Percentiles rank a stretch among this genome's conserved stretches.
These are phyloP conservation scores for Collichthys lucidus DNA, from an alignment of 2,113 vertebrate genomes.

Conservation along the genomic window DNA sequence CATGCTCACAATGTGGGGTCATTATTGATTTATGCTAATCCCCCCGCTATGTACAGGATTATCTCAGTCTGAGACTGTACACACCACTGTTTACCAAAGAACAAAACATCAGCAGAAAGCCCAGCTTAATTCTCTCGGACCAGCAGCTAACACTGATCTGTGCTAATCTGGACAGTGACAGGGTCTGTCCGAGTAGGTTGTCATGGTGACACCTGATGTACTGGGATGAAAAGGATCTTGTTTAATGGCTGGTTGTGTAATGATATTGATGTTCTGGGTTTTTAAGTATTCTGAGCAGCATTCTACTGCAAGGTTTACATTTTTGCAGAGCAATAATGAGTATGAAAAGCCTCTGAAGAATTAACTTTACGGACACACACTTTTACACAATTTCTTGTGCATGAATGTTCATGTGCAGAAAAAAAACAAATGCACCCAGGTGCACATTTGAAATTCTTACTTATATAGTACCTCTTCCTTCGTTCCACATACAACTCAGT, in stretches of 20 bases:
- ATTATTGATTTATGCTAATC: conserved; percentile 72
- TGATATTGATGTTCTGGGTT: not conserved
- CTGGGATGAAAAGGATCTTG: conserved; percentile 42
- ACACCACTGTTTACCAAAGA: conserved; percentile 64
- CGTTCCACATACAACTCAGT: not conserved
- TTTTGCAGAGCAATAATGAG: conserved; percentile 2
- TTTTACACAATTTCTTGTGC: no score
- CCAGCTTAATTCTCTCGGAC: conserved; percentile 43
- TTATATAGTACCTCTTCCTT: not conserved
- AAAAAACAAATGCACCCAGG: not conserved
- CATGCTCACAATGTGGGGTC: conserved; percentile 49
- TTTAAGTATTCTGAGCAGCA: conserved; percentile 24
- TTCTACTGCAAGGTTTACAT: not conserved
- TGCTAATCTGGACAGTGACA: conserved; percentile 57
- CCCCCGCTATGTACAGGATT: conserved; percentile 59
- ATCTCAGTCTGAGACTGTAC: conserved; percentile 50
- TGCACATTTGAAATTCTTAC: not conserved
- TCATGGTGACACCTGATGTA: conserved; percentile 46
- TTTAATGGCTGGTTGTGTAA: not conserved
- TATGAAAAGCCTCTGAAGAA: not conserved
- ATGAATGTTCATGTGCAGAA: not conserved
- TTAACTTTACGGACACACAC: not conserved
- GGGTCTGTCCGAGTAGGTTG: conserved; percentile 42
- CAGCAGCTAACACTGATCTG: conserved; percentile 61
- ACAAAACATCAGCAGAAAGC: conserved; percentile 42